Evolutionary conservation across 2,888 invertebrate species (phyloP).

Genomic region (Zygothrica quintamaculata): DNA sequence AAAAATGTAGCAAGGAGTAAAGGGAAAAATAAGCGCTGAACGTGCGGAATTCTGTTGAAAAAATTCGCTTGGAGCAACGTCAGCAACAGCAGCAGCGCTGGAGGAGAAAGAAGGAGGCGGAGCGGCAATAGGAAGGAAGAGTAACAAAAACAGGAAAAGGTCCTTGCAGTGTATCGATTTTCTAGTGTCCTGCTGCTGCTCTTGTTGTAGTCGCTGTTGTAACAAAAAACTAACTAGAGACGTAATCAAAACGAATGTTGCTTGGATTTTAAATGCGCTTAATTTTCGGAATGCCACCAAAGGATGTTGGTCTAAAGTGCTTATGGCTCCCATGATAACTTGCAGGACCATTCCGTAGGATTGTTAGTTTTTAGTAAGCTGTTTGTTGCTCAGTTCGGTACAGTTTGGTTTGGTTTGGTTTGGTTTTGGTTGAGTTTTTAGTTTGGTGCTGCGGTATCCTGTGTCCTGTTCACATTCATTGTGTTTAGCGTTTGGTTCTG

Average conservation of each 20-base stretch:
- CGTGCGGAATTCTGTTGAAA: slow-evolving; percentile 41
- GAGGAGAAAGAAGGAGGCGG: background rate
- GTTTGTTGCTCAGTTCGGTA: background rate
- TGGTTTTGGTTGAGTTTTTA: too few species aligned
- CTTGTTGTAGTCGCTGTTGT: slow-evolving; percentile 17
- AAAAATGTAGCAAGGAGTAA: slow-evolving; percentile 2
- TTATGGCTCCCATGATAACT: slow-evolving; percentile 5
- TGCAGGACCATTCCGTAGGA: slow-evolving; percentile 1
- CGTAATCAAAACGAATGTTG: slow-evolving; percentile 63
- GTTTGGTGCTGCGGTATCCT: slow-evolving; percentile 31
- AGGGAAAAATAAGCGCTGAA: slow-evolving; percentile 21
- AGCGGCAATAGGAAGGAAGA: too few species aligned
- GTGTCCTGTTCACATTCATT: slow-evolving; percentile 58
- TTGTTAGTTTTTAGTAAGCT: slow-evolving; percentile 20
- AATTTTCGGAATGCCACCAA: slow-evolving; percentile 50
- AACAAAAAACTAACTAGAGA: slow-evolving; percentile 36
- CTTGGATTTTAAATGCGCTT: slow-evolving; percentile 62
- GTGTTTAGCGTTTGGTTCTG: slow-evolving; percentile 55
- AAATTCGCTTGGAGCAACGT: slow-evolving; percentile 20
- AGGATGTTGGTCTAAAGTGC: slow-evolving; percentile 6
- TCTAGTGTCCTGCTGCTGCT: slow-evolving; percentile 18
- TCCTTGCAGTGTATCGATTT: slow-evolving; percentile 51
- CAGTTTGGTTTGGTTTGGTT: slow-evolving; percentile 5
- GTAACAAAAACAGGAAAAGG: slow-evolving; percentile 38
- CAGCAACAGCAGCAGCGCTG: slow-evolving; percentile 12